Base-by-base conservation (phyloP, 2,888 invertebrate species). In the Pyrrhosoma nymphula region DNA sequence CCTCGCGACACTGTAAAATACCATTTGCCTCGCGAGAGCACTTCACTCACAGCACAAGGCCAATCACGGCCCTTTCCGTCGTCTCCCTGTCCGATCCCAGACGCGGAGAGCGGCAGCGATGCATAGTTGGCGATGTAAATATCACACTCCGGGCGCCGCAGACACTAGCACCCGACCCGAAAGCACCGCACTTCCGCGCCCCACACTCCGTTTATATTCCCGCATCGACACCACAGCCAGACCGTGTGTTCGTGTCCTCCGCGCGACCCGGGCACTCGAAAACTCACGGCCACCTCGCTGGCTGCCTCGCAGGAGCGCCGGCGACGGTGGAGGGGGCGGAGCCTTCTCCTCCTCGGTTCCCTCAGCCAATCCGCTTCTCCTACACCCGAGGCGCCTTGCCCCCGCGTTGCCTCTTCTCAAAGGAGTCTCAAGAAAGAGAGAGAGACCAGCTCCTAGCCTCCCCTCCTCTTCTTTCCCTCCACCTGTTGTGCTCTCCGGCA, bases 401-500 rank as follows among this genome's bases (percentile, higher is more conserved):
- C 93, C 93, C 93, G 93, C 93, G 93, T 93, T 93, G 93, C 93
- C 93, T 93, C 93, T 93, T 93, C 69, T 93, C 93, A 75, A 93
- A 56, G 93, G 47, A 39, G 35, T 39, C 20, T 14, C 63, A 39
- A 35, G 26, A 56, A 63, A 63, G 75, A 93, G 75, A 93, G 75
- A 93, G 93, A 89, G 47, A 39, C 60, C 23, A 35, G 30, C 82
- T 35, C 30, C 16, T 14, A 47, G 6, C 82, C 63, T 93, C 93
- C 82, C 75, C 47, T 60, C 60, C 60, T 75, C 82, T 35, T 82
- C 69, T 69, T 69, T 93, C 93, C 93, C 93, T 93, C 93, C 93
- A 93, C 93, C 93, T 93, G 93, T 93, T 93, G 93, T 93, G 93
- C 69, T 93, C 69, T 75, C 93, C 93, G 39, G 93, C 93, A 93